These are phyloP conservation scores for Onthophagus sagittarius DNA, from an alignment of 2,888 invertebrate species.

Conservation along the genomic window DNA sequence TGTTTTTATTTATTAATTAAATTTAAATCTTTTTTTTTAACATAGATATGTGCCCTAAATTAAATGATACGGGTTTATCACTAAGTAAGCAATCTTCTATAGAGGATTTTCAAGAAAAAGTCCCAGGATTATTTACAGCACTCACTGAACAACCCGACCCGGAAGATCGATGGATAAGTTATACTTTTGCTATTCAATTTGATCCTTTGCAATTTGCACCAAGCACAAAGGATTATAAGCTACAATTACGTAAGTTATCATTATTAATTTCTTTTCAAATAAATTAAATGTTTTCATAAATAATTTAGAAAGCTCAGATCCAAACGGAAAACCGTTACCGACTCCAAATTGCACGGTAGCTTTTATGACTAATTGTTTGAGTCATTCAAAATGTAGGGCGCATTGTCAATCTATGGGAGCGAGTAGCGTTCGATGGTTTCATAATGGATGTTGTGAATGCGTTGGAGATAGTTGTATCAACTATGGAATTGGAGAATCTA, in stretches of 20 bases:
- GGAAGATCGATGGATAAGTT: slow-evolving; percentile 77
- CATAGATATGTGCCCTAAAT: slow-evolving; percentile 85
- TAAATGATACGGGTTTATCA: slow-evolving; percentile 67
- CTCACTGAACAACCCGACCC: slow-evolving; percentile 75
- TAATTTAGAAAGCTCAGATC: slow-evolving; percentile 61
- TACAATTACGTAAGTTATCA: slow-evolving; percentile 61
- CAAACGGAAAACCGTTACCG: slow-evolving; percentile 44
- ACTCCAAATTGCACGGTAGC: slow-evolving; percentile 88
- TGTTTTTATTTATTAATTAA: background rate
- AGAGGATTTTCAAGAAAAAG: slow-evolving; percentile 76
- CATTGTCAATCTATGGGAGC: slow-evolving; percentile 83
- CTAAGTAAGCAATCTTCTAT: slow-evolving; percentile 79
- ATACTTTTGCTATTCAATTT: slow-evolving; percentile 75
- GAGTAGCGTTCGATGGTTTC: slow-evolving; percentile 85
- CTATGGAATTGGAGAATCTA: slow-evolving; percentile 85
- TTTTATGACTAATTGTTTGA: slow-evolving; percentile 85
- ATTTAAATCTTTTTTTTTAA: slow-evolving; percentile 16
- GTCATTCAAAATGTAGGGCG: slow-evolving; percentile 80
- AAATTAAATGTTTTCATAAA: slow-evolving; percentile 3
- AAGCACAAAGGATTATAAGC: slow-evolving; percentile 67
- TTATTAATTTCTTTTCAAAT: background rate
- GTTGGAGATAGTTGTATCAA: slow-evolving; percentile 84
- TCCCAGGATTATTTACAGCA: slow-evolving; percentile 79
- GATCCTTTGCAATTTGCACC: slow-evolving; percentile 62
- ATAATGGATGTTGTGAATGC: slow-evolving; percentile 93